Evolutionary conservation across 1,140 invertebrate species (phyloP).

Genomic region (Elymnias hypermnestra): DNA sequence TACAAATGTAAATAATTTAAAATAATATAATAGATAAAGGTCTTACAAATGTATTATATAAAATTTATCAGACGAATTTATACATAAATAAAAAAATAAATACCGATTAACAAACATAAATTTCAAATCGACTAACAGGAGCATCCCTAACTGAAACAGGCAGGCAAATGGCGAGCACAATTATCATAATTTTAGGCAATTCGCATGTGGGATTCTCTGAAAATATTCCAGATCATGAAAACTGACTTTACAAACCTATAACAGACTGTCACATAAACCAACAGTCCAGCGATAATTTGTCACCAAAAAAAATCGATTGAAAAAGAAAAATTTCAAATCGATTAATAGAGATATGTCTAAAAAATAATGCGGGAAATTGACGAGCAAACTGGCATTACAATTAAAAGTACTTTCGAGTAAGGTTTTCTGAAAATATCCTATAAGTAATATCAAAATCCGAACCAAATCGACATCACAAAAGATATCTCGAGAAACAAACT

Average conservation of each 20-base stretch:
- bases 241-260: conserved; percentile 67
- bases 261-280: too few relatives aligned
- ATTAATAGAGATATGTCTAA: conserved; percentile 18
- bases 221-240: conserved; percentile 69
- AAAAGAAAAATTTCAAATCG: neutral
- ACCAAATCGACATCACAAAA: conserved; percentile 69
- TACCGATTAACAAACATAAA: too few relatives aligned
- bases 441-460: conserved; percentile 64
- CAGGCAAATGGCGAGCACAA: conserved; percentile 48
- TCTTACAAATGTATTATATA: too few relatives aligned
- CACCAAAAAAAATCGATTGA: too few relatives aligned
- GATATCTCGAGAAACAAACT: too few relatives aligned
- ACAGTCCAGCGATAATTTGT: too few relatives aligned
- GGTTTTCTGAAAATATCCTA: conserved; percentile 69
- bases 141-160: conserved; percentile 28
- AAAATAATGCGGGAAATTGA: conserved; percentile 36
- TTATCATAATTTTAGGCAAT: conserved; percentile 53
- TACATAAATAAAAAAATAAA: too few relatives aligned
- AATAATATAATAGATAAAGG: too few relatives aligned
- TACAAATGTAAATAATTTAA: too few relatives aligned
- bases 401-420: conserved; percentile 58
- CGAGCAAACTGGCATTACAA: conserved; percentile 52
- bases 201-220: conserved; percentile 66
- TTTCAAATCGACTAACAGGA: neutral
- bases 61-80: too few relatives aligned